Evolutionary conservation across 2,888 invertebrate genomes (phyloP), one percentile per base, ranked within the genome.

Genomic region (Caenorhabditis uteleia): DNA sequence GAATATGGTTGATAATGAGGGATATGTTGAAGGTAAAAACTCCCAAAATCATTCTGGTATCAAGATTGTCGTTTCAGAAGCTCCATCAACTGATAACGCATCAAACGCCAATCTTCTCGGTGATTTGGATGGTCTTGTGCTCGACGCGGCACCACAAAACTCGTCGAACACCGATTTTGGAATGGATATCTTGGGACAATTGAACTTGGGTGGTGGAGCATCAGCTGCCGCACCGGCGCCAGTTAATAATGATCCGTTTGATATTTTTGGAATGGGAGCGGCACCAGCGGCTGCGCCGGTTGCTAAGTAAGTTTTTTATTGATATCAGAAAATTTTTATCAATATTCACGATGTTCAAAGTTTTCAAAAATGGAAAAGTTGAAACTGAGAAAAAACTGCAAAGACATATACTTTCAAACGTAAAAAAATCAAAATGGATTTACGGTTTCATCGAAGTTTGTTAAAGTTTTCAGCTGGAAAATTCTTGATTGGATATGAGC

Each of bases 1-100:
- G n/a, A 80, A 79, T 25, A 81, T 78, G 45, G 74, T 68, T 18
- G 55, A 62, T 10, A 39, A 47, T 12, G 62, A 58, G 3, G 45
- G 20, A 25, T 18, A 20, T 21, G 2, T n/a, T n/a, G n/a, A n/a
- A n/a, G n/a, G n/a, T n/a, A n/a, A n/a, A n/a, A n/a, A n/a, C n/a
- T n/a, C n/a, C n/a, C n/a, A n/a, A 42, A 10, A n/a, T 10, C 18
- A 21, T 20, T 16, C 18, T 26, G 3, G 3, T 44, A 33, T 5
- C 46, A 46, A 34, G 4, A 10, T 20, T 18, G n/a, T 31, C 29
- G 34, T 14, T 21, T 25, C 34, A 29, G 34, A 45, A 8, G 26
- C 56, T 21, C 43, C 49, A n/a, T 46, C 42, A 3, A 45, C 45
- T 12, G 20, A 18, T 14, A 8, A 12, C 10, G 16, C 8, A 8